Conservation (phyloP, 2,888 invertebrate genomes). For the Pollenia amentaria region DNA sequence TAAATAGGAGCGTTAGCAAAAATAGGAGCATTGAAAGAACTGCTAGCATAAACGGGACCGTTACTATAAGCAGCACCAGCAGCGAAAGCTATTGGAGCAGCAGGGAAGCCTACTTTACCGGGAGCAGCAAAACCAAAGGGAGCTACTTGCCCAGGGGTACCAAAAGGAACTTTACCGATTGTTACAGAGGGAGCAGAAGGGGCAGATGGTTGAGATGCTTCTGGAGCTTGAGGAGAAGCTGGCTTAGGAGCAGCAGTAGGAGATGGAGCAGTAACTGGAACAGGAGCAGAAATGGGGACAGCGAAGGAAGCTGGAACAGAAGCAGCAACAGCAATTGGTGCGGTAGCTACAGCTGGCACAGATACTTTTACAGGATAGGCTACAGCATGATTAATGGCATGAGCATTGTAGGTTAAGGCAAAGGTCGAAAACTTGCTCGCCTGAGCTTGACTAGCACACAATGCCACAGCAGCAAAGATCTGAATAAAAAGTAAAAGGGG, state of each 20-base stretch:
- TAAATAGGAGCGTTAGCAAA: conserved; percentile 4
- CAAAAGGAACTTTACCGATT: conserved; percentile 70
- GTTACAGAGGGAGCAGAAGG: conserved; percentile 9
- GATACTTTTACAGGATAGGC: conserved; percentile 86
- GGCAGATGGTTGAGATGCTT: conserved; percentile 49
- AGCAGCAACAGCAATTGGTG: conserved; percentile 71
- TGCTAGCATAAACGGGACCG: conserved; percentile 1
- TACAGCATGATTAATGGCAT: conserved; percentile 90
- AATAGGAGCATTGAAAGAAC: neutral
- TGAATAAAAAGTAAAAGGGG: conserved; percentile 59
- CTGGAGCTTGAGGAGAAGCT: conserved; percentile 57
- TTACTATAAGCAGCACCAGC: conserved; percentile 12
- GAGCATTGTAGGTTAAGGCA: conserved; percentile 91
- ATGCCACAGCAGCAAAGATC: conserved; percentile 79
- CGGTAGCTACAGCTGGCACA: conserved; percentile 73
- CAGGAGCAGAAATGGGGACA: conserved; percentile 28
- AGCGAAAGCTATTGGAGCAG: conserved; percentile 1
- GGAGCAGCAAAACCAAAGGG: conserved; percentile 75
- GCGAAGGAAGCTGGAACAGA: conserved; percentile 22
- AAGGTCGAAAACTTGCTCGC: conserved; percentile 88
- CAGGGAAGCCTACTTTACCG: conserved; percentile 62
- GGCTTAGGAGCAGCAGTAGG: conserved; percentile 69
- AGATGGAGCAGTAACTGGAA: conserved; percentile 67
- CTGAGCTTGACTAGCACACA: conserved; percentile 81
- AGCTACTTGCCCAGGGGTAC: conserved; percentile 61